A percentile compares a stretch with the other conserved stretches of the same genome.
Evolutionary conservation across 2,113 vertebrate species (phyloP).

Genomic region (Shinisaurus crocodilurus): DNA sequence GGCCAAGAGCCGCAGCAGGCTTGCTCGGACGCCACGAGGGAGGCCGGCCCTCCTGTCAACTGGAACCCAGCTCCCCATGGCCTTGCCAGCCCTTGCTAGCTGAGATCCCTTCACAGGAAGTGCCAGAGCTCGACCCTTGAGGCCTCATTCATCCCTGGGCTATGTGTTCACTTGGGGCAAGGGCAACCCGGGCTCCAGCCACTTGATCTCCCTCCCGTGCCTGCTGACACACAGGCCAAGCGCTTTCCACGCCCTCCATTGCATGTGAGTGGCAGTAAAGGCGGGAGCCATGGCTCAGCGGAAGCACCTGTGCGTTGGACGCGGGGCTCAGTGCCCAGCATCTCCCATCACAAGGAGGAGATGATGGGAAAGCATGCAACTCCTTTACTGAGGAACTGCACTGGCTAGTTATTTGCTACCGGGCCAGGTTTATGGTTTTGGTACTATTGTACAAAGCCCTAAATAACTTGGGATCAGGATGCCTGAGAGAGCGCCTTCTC

Average conservation of each 20-base stretch:
- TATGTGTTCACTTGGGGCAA: neutral
- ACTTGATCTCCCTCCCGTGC: no score
- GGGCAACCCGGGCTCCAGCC: neutral
- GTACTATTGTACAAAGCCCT: no score
- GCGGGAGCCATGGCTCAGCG: no score
- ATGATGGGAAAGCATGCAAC: no score
- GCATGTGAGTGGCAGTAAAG: neutral
- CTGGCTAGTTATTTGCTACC: no score
- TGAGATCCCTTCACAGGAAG: neutral
- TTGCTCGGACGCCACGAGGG: accelerated
- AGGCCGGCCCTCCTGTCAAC: neutral
- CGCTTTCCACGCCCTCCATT: neutral
- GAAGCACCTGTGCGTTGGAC: no score
- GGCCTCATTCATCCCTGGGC: neutral
- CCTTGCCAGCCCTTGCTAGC: neutral
- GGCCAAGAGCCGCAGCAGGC: neutral
- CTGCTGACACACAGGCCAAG: neutral
- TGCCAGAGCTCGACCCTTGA: neutral
- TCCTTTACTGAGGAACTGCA: no score
- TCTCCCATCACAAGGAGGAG: no score
- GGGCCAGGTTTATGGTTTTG: no score
- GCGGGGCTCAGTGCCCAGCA: no score
- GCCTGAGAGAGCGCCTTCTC: no score
- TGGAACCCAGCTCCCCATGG: neutral
- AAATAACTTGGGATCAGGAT: no score